Evolutionary conservation across 2,888 invertebrate species (phyloP), one percentile per base, ranked within the genome.

Genomic region (Nudaria mundana): DNA sequence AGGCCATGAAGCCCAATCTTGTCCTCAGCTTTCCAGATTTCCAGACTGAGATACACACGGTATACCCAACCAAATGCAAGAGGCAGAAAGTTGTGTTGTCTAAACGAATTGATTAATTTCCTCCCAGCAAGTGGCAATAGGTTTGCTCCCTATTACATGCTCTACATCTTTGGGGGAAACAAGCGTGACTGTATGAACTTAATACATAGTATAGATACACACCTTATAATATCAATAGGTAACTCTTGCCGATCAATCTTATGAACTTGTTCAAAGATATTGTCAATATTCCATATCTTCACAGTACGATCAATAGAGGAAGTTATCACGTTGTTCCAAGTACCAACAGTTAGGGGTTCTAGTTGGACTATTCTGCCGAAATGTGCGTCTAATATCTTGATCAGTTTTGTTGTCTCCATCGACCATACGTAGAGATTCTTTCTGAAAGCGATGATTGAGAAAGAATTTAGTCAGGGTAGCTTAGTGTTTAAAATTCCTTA

Each of bases 241-340:
- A 98, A 87, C 71, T 99, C 99, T 72, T 98, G 98, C 5, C 98
- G 90, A 67, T 98, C 97, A 52, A 99, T 98, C 25, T 96, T 96
- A 71, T 98, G 97, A 0, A 98, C 98, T 78, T 98, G 97, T 71
- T 99, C 98, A 67, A 98, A 97, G 53, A 99, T 98, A 76, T 99
- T 99, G 77, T 98, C 98, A 40, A 99, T 97, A 76, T 99, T 99
- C 99, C 99, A 99, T 3, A 98, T 97, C 90, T 99, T 99, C 5
- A 99, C 98, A 0, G 98, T 97, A 44, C 98, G 92, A 79, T 99
- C 99, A 32, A 99, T 98, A 0, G 98, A 98, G 0, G 98, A 98
- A 0, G 99, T 98, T 31, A 99, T 97, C 3, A 98, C 94, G 74
- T 95, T 96, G 75, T 97, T 97, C 97, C 97, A 97, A 50, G 94